Conservation (phyloP, 2,797 vertebrate species). For the Atherinosoma microstoma region DNA sequence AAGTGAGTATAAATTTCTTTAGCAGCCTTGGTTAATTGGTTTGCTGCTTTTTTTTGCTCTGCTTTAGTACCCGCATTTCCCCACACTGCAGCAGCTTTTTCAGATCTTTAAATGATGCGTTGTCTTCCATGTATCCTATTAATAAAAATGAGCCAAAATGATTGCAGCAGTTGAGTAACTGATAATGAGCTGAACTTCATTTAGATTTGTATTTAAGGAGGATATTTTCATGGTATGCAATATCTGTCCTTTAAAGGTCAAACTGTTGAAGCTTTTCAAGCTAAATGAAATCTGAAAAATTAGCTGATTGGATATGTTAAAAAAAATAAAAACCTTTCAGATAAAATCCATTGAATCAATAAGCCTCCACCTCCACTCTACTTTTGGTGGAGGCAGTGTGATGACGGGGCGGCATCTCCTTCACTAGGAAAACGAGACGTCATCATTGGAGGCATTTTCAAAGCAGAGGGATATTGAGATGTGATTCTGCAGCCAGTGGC, state of each 20-base stretch:
- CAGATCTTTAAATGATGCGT: neutral
- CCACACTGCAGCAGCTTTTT: conserved; percentile 11
- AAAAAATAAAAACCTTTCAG: conserved; percentile 5
- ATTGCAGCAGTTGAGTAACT: neutral
- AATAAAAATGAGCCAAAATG: conserved; percentile 11
- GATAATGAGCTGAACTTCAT: conserved; percentile 20
- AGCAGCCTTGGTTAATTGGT: conserved; percentile 47
- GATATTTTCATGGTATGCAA: conserved; percentile 4
- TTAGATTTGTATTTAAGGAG: conserved; percentile 10
- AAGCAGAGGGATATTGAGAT: too few relatives aligned
- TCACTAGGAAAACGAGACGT: too few relatives aligned
- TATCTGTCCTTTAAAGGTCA: conserved; percentile 34
- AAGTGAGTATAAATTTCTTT: conserved; percentile 63
- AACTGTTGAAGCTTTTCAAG: conserved; percentile 10
- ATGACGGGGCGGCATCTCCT: too few relatives aligned
- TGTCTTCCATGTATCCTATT: neutral
- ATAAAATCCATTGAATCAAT: conserved; percentile 10
- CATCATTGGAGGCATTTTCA: too few relatives aligned
- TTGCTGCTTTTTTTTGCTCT: conserved; percentile 24
- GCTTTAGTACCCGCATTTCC: neutral
- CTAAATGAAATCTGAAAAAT: conserved; percentile 46
- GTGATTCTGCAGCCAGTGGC: too few relatives aligned
- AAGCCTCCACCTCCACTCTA: neutral
- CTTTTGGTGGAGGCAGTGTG: too few relatives aligned
- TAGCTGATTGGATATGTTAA: conserved; percentile 12